These are phyloP conservation scores for Epizoanthus fatuus DNA, from an alignment of 92 coral and sea anemone species.

Conservation along the genomic window DNA sequence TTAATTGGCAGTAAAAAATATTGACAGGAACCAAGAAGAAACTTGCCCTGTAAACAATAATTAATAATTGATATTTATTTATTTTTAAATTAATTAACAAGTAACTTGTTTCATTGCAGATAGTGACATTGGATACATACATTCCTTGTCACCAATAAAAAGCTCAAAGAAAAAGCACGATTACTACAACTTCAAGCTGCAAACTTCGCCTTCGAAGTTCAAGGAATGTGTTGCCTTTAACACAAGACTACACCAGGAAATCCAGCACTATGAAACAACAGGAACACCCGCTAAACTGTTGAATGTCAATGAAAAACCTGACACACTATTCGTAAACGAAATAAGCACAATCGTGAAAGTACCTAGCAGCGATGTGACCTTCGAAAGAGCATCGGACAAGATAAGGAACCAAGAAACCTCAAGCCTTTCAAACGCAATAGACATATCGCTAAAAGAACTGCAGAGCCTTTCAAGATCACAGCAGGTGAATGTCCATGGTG, in stretches of 20 bases:
- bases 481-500: conserved; percentile 19
- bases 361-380: conserved; percentile 9
- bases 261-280: conserved; percentile 10
- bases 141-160: conserved; percentile 34
- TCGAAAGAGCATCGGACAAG: conserved; percentile 4
- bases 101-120: conserved; percentile 23
- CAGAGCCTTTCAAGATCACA: conserved; percentile 8
- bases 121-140: conserved; percentile 26
- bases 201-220: conserved; percentile 7
- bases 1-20: neutral
- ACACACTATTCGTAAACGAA: conserved; percentile 1
- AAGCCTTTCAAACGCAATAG: neutral
- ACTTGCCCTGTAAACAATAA: neutral
- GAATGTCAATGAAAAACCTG: conserved; percentile 9
- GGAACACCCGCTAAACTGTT: conserved; percentile 33
- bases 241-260: neutral
- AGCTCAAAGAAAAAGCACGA: conserved; percentile 19
- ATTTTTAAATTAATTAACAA: neutral
- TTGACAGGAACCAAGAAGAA: conserved; percentile 1
- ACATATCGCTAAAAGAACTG: conserved; percentile 27
- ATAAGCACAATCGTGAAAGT: conserved; percentile 3
- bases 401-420: neutral
- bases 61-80: neutral
- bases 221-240: conserved; percentile 30
- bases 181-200: conserved; percentile 24